A percentile compares a stretch with the other conserved stretches of the same genome.
These are phyloP conservation scores for Anas platyrhynchos DNA, from an alignment of 2,113 vertebrate genomes.

Conservation along the genomic window DNA sequence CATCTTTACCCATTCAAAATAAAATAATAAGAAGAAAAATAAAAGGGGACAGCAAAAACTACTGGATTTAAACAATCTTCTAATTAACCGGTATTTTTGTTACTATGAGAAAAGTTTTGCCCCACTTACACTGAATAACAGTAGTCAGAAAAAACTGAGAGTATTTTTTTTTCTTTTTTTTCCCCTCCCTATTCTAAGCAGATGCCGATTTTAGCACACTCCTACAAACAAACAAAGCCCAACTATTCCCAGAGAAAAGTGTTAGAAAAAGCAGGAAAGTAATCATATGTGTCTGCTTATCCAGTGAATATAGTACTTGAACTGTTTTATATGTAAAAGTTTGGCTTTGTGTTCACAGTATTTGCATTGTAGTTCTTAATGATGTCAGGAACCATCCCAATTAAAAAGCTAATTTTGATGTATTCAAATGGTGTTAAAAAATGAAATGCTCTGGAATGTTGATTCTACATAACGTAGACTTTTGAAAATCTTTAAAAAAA, in stretches of 20 bases:
- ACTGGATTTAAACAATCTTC: background rate
- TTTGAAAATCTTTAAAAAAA: background rate
- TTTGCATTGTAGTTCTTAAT: background rate
- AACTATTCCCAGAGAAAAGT: background rate
- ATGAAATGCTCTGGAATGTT: background rate
- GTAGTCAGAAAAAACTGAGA: background rate
- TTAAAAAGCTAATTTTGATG: background rate
- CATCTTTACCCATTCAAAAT: background rate
- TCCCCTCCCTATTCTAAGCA: too few relatives aligned
- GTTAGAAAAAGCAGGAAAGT: background rate
- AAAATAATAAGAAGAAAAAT: background rate
- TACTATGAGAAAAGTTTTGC: background rate
- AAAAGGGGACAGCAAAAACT: background rate
- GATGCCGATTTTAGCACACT: background rate
- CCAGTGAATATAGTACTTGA: background rate
- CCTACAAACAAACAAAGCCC: background rate
- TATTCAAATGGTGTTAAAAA: background rate
- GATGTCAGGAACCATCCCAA: background rate
- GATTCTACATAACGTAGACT: background rate
- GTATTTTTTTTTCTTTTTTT: background rate
- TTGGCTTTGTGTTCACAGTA: background rate
- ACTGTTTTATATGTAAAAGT: background rate
- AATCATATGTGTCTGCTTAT: background rate
- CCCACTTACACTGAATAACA: background rate
- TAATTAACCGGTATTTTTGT: background rate